These are phyloP conservation scores for Yoshiicerus persimilis DNA, from an alignment of 1,140 invertebrate species.

Conservation along the genomic window DNA sequence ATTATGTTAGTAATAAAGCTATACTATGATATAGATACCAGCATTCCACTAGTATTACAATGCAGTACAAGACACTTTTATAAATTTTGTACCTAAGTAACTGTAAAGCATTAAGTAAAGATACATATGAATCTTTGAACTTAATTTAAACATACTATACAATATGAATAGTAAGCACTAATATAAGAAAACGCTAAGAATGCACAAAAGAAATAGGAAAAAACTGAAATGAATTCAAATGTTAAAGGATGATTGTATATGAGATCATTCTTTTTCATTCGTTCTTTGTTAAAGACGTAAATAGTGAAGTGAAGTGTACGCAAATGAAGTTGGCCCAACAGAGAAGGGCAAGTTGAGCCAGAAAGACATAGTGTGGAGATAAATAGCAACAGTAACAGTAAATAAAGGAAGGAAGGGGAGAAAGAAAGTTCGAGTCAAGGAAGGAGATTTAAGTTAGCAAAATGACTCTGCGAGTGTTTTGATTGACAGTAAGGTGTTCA, in stretches of 20 bases:
- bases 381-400: not conserved
- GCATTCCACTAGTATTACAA: no score
- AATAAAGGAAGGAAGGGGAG: not conserved
- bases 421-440: not conserved
- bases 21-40: no score
- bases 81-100: no score
- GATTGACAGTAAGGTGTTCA: conserved; percentile 16
- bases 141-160: no score
- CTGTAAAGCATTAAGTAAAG: no score
- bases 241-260: not conserved
- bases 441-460: conserved; percentile 7
- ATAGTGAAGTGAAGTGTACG: not conserved
- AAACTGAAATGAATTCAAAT: not conserved
- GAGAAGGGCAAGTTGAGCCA: not conserved
- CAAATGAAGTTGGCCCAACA: not conserved
- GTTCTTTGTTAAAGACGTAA: not conserved
- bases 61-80: no score
- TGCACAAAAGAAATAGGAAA: not conserved
- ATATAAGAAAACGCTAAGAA: not conserved
- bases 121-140: no score
- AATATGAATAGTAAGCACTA: not conserved
- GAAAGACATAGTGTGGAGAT: not conserved
- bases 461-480: conserved; percentile 1
- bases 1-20: not conserved
- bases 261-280: conserved; percentile 13